Conservation (phyloP, 2,113 vertebrate species). For the Scophthalmus maximus region DNA sequence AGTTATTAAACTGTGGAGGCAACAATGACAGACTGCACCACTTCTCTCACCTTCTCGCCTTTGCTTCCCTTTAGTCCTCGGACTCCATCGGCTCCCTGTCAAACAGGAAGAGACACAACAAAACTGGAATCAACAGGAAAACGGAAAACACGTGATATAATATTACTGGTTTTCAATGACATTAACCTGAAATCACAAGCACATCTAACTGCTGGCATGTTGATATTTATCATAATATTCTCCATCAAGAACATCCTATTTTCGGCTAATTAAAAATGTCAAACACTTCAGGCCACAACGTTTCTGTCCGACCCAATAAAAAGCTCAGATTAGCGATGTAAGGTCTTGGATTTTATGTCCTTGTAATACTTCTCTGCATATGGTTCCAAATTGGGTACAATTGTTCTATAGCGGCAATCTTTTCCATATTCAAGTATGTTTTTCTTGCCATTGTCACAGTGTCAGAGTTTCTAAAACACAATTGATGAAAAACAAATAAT, state of each 20-base stretch:
- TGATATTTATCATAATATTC: neutral
- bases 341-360: neutral
- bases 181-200: neutral
- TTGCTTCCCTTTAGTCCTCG: constrained; percentile 95
- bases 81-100: constrained; percentile 94
- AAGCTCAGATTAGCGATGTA: neutral
- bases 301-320: too few relatives aligned
- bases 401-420: neutral
- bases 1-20: too few relatives aligned
- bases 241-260: neutral
- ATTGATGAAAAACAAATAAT: too few relatives aligned
- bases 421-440: neutral
- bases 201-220: neutral
- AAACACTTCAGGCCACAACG: too few relatives aligned
- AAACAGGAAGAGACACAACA: constrained; percentile 32
- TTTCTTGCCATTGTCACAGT: neutral
- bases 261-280: too few relatives aligned
- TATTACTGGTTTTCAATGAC: neutral
- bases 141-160: constrained; percentile 1
- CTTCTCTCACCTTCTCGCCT: constrained; percentile 93
- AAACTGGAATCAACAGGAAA: constrained; percentile 20
- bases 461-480: neutral
- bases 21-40: neutral
- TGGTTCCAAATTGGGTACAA: neutral
- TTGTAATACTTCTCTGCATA: neutral